A percentile compares a stretch with the other conserved stretches of the same genome.
Evolutionary conservation across 2,888 invertebrate species (phyloP).

Genomic region (Agriopis marginaria): DNA sequence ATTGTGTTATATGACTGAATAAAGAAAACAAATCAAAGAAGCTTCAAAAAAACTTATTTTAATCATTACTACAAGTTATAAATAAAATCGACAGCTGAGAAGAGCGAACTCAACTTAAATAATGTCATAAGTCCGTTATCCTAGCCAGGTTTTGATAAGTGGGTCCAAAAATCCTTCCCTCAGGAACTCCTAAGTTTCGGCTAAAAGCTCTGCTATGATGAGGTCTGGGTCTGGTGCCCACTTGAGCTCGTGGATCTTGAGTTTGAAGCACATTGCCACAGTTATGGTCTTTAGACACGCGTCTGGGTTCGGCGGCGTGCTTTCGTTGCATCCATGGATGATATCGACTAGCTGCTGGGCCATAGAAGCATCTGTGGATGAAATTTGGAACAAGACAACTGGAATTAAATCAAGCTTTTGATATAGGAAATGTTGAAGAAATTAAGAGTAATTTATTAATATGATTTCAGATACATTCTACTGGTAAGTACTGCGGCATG

Average conservation of each 20-base stretch:
- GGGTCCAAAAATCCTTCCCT: not conserved
- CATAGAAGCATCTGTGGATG: conserved; percentile 51
- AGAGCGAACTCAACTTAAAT: not conserved
- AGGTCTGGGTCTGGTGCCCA: conserved; percentile 40
- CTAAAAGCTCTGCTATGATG: conserved; percentile 30
- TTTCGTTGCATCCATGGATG: conserved; percentile 30
- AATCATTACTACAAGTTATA: not conserved
- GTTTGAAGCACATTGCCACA: conserved; percentile 56
- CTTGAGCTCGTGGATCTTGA: conserved; percentile 37
- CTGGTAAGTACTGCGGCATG: no score
- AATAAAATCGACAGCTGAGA: conserved; percentile 25
- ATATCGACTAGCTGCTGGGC: conserved; percentile 39
- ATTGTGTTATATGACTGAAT: no score
- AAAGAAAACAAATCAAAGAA: not conserved
- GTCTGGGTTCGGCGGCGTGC: conserved; percentile 14
- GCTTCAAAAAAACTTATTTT: conserved; percentile 12
- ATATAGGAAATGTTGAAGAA: no score
- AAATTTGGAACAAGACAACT: no score
- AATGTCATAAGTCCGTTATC: conserved; percentile 2
- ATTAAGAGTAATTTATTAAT: no score
- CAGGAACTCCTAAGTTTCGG: conserved; percentile 16
- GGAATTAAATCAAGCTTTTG: no score
- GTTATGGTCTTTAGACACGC: conserved; percentile 46
- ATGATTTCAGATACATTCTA: no score
- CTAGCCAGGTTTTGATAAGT: not conserved